These are phyloP conservation scores for Coregonus sp. DNA, from an alignment of 2,797 vertebrate species.

Conservation along the genomic window DNA sequence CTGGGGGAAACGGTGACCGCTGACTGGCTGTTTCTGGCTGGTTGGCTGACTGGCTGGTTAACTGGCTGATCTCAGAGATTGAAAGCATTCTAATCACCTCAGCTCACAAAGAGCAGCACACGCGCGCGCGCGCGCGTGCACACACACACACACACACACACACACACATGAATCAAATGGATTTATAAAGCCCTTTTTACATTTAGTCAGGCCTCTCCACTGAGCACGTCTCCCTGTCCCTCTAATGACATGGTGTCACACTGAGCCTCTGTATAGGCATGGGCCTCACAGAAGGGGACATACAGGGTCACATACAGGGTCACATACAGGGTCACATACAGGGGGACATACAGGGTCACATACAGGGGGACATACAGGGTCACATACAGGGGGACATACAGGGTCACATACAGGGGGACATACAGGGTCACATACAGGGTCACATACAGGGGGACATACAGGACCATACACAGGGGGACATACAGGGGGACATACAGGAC, in stretches of 20 bases:
- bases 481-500: fast-evolving
- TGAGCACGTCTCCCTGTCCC: not conserved
- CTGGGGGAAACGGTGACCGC: not conserved
- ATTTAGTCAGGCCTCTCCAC: not conserved
- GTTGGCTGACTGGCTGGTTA: not conserved
- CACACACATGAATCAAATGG: not conserved
- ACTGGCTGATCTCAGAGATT: not conserved
- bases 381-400: no score
- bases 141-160: slow-evolving; percentile 3
- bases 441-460: no score
- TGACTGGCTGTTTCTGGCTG: no score
- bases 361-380: no score
- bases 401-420: no score
- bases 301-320: not conserved
- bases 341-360: no score
- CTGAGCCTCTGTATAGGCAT: not conserved
- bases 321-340: no score
- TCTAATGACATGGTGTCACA: not conserved
- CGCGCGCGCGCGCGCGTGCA: not conserved
- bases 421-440: no score
- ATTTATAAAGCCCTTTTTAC: no score
- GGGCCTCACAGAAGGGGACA: not conserved
- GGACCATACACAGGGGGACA: no score
- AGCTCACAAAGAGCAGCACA: not conserved
- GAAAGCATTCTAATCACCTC: not conserved